Conservation (phyloP, 2,888 invertebrate species). For the Dysmachus trigonus region DNA sequence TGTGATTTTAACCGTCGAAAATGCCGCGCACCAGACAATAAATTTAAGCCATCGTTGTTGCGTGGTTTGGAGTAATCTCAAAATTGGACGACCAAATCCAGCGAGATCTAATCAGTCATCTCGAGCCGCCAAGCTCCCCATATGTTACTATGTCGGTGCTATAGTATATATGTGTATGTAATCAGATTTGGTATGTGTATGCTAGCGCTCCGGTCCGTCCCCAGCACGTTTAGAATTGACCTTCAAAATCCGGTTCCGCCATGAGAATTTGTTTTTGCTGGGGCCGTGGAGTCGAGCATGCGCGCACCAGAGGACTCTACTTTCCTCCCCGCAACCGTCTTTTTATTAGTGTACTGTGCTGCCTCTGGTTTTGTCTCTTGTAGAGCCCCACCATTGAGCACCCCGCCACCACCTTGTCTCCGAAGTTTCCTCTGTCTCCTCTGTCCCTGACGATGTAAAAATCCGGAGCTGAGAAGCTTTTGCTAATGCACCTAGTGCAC, state of each 20-base stretch:
- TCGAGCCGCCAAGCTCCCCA: not conserved
- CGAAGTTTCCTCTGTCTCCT: not conserved
- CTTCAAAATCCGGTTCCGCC: constrained; percentile 41
- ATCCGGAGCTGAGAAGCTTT: not conserved
- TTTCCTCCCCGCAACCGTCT: not conserved
- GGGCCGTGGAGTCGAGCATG: not conserved
- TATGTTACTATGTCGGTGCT: not conserved
- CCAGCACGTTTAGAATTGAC: constrained; percentile 22
- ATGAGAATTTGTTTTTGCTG: constrained; percentile 29
- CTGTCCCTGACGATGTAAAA: not conserved
- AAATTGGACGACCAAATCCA: not conserved
- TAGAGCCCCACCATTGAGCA: not conserved
- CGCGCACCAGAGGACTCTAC: not conserved
- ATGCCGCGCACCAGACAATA: not conserved
- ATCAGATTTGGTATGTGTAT: no score
- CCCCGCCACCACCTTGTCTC: not conserved
- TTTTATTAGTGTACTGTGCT: not conserved
- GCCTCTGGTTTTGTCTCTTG: not conserved
- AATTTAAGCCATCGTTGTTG: not conserved
- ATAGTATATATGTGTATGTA: not conserved
- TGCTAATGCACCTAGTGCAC: not conserved
- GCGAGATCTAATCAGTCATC: constrained; percentile 14
- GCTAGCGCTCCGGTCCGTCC: not conserved
- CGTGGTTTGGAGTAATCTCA: not conserved
- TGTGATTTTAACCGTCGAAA: not conserved